Evolutionary conservation across 2,888 invertebrate species (phyloP), one percentile per base, ranked within the genome.

Genomic region (Rutpela maculata): DNA sequence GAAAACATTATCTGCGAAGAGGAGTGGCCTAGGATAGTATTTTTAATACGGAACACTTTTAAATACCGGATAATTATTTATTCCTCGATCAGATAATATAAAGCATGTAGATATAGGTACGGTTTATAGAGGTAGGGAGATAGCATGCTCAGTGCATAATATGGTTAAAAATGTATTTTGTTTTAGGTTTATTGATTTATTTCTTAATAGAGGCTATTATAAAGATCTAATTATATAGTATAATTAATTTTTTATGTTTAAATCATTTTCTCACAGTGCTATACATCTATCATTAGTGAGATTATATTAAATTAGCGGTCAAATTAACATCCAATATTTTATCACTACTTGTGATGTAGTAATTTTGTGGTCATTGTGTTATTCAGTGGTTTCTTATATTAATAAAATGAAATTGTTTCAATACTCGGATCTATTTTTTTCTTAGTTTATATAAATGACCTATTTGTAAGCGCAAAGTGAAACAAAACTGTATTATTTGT

Each of bases 1-100:
- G 89, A 89, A 88, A 89, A 89, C 89, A 90, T 90, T 89, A 90
- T 90, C 89, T 88, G 88, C 83, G 80, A 84, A 87, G 87, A 87
- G 90, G 90, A 88, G 89, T 89, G 89, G 88, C 84, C 79, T 78
- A 82, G 83, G 80, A 82, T 83, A 84, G 85, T 83, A 84, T 86
- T 87, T 88, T 88, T 87, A 86, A 85, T 86, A 84, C 85, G 84
- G 85, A 84, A 84, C 86, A 86, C 86, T 87, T 87, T 87, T 87
- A 86, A 87, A 87, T 81, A 82, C 82, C 82, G 80, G 81, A 81
- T 85, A 85, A 84, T 85, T 85, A 85, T 85, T 83, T 81, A 80
- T 73, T 78, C 79, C 77, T 78, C 81, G 81, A 84, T 84, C 84
- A 84, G 84, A 84, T 84, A 84, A 83, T 65, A 19, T 65, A 70